Conservation (phyloP, 2,113 vertebrate species). For the Otocyon megalotis region DNA sequence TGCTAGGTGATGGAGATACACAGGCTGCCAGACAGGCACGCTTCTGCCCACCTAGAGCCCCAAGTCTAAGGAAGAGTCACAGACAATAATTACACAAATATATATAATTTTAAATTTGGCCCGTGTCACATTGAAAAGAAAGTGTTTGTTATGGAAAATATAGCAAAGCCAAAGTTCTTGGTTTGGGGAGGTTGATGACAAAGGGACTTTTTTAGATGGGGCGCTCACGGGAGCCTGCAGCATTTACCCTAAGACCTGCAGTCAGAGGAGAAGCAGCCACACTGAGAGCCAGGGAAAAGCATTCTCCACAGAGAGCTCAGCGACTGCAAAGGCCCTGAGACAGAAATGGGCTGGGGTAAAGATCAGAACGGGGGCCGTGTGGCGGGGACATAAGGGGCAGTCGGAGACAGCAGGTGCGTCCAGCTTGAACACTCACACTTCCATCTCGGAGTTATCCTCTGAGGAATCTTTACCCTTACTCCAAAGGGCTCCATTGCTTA, state of each 20-base stretch:
- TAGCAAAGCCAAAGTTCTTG: neutral
- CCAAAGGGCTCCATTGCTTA: rapidly evolving
- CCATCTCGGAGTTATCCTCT: neutral
- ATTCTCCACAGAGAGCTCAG: neutral
- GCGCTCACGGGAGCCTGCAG: neutral
- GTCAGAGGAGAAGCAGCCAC: neutral
- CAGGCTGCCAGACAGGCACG: rapidly evolving
- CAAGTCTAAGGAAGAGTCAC: neutral
- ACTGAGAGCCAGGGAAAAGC: neutral
- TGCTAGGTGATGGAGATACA: too few species aligned
- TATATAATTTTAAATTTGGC: neutral
- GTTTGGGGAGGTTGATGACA: neutral
- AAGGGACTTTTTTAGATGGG: neutral
- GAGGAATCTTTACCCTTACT: neutral
- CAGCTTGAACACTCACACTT: rapidly evolving
- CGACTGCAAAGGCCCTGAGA: neutral
- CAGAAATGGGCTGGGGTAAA: neutral
- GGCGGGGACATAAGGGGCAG: rapidly evolving
- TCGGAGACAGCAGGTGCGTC: neutral
- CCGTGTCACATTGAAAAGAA: neutral
- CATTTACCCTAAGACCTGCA: neutral
- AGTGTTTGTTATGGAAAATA: neutral
- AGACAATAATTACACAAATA: neutral
- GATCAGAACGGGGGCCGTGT: too few species aligned
- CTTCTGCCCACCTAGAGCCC: neutral